A percentile compares a stretch with the other conserved stretches of the same genome.
Evolutionary conservation across 2,113 vertebrate genomes (phyloP).

Genomic region (Lepus europaeus): DNA sequence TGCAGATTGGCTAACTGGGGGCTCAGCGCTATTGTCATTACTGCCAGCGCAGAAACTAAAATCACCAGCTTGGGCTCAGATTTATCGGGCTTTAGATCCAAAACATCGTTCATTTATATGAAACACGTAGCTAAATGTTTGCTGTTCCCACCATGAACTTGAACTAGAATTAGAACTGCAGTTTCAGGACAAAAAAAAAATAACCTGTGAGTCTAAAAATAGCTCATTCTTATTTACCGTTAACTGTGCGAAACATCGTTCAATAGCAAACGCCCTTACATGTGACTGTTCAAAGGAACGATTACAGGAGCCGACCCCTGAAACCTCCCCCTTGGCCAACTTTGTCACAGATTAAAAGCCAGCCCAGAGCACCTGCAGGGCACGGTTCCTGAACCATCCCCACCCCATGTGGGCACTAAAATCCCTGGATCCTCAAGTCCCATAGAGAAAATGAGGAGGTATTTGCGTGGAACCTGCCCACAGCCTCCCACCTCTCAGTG

Average conservation of each 20-base stretch:
- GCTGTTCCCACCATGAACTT: not conserved
- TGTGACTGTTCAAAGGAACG: constrained; percentile 48
- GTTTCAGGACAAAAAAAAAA: not conserved
- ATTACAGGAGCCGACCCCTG: not conserved
- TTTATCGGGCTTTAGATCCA: not conserved
- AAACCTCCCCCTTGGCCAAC: not conserved
- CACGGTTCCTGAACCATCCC: not conserved
- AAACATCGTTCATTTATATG: not conserved
- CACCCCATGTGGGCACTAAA: not conserved
- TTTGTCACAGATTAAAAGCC: not conserved
- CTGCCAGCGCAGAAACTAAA: not conserved
- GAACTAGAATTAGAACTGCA: constrained; percentile 10
- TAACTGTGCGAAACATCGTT: constrained; percentile 35
- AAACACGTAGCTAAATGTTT: not conserved
- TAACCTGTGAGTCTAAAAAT: constrained; percentile 37
- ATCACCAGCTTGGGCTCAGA: too few relatives aligned
- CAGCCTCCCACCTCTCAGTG: not conserved
- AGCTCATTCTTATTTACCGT: constrained; percentile 53
- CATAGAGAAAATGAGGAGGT: too few relatives aligned
- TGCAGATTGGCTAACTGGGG: too few relatives aligned
- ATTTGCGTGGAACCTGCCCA: not conserved
- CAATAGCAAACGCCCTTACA: constrained; percentile 35
- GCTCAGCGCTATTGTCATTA: not conserved
- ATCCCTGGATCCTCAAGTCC: not conserved
- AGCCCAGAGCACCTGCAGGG: not conserved